Base-by-base conservation (phyloP, 2,888 invertebrate genomes). In the Caenorhabditis sulstoni region DNA sequence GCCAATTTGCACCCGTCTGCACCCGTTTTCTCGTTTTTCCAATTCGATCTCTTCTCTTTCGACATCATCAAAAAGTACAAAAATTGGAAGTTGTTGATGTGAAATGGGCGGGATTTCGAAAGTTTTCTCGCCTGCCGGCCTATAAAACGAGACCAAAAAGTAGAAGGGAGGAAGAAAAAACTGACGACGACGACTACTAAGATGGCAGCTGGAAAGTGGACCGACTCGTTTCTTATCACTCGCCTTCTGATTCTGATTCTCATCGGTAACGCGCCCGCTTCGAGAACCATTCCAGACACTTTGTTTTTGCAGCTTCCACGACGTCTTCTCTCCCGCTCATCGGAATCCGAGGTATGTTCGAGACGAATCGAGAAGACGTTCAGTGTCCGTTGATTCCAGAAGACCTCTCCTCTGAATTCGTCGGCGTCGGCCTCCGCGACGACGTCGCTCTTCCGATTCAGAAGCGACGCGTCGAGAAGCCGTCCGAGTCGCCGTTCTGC, bases 381-480 rank as follows among this genome's bases (percentile, higher is more conserved):
- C 29, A n/a, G n/a, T n/a, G 29, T 29, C 29, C 29, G 7, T 7
- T 29, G 3, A 3, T 58, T 67, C 9, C 50, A 67, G 64, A 71
- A 18, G 70, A 70, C 37, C 9, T 71, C 16, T 64, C 68, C 20
- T 62, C 62, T 12, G 68, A 67, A 64, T 76, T 76, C 58, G 49
- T 67, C n/a, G 76, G 64, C n/a, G 64, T 68, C 49, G 74, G 66
- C n/a, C 52, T 74, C n/a, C 74, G 65, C 8, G 66, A 73, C 47
- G 73, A 64, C 64, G 64, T 64, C 11, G 57, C 64, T 1, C 57
- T 62, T 29, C 50, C 71, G 12, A 55, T 62, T 4, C 47, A 55
- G 5, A 73, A 65, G 12, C 64, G 73, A n/a, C 41, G 50, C 2
- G 64, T 73, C 12, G 57, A 62, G 35, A 68, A 68, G n/a, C 50